Base-by-base conservation (phyloP, 2,797 vertebrate species). In the Gymnocypris eckloni region DNA sequence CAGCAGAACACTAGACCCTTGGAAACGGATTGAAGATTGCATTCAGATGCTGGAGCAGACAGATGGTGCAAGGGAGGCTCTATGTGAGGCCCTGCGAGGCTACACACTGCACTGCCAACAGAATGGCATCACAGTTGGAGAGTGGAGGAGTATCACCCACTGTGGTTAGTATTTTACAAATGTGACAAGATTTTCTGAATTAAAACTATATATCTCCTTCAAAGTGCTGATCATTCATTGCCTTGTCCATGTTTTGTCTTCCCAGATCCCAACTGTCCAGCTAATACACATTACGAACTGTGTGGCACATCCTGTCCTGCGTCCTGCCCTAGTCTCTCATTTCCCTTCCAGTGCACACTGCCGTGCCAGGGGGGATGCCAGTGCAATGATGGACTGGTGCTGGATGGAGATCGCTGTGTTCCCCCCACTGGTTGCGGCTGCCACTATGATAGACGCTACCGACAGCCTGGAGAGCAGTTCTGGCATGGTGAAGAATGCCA, bases 331-430 rank as follows among this genome's bases (percentile, higher is more conserved):
- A 93, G 92, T 52, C 93, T 94, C 6, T 93, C 93, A 6, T 94
- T 93, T 77, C 93, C 93, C 4, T 94, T 93, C 67, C 12, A 71
- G 8, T 95, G 94, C 79, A 81, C 43, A 16, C 87, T 89, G 75
- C 66, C 43, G 13, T 95, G 94, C 56, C 93, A 94, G 77, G 94
- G 94, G 39, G 94, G 94, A 0, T 95, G 94, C 83, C 93, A 94
- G 81, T 95, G 94, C 87, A 41, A 95, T 54, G 78, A 84, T 76
- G 94, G 94, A 2, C 89, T 93, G 16, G 41, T 94, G 6, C 89
- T 94, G 9, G 92, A 90, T 85, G 92, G 91, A 0, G 84, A 92
- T 71, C 89, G 83, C 70, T 94, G 93, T 72, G 94, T 95, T 20
- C 87, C 39, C 2, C 92, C 94, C 56, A 93, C 84, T 45, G 81